Conservation (phyloP, 2,113 vertebrate genomes). For the Stegastes partitus region DNA sequence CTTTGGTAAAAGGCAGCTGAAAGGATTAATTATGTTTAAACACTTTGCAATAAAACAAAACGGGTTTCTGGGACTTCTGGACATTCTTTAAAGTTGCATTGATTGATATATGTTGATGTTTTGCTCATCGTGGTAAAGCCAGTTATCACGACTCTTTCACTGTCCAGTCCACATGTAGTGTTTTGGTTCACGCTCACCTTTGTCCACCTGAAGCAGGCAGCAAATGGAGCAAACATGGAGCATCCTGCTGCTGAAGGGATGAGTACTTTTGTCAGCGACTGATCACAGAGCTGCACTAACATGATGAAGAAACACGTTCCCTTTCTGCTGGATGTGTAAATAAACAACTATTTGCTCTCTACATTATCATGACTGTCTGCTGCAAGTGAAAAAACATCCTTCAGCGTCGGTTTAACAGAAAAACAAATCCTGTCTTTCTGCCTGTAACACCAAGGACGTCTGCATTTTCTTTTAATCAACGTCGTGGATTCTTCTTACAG, state of each 20-base stretch:
- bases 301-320: not conserved
- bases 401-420: not conserved
- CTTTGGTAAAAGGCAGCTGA: no score
- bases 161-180: constrained; percentile 3
- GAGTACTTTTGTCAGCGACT: not conserved
- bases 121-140: not conserved
- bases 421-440: no score
- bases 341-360: not conserved
- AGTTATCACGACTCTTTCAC: constrained; percentile 24
- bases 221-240: no score
- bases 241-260: not conserved
- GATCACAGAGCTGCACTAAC: not conserved
- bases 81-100: no score
- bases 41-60: no score
- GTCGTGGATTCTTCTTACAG: not conserved
- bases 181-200: not conserved
- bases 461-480: not conserved
- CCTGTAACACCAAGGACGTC: no score
- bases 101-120: no score
- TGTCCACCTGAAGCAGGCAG: no score
- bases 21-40: no score
- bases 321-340: not conserved
- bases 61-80: no score
- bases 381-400: not conserved
- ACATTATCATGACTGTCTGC: not conserved